Conservation (phyloP, 2,888 invertebrate genomes). For the Drosophila aldrichi region DNA sequence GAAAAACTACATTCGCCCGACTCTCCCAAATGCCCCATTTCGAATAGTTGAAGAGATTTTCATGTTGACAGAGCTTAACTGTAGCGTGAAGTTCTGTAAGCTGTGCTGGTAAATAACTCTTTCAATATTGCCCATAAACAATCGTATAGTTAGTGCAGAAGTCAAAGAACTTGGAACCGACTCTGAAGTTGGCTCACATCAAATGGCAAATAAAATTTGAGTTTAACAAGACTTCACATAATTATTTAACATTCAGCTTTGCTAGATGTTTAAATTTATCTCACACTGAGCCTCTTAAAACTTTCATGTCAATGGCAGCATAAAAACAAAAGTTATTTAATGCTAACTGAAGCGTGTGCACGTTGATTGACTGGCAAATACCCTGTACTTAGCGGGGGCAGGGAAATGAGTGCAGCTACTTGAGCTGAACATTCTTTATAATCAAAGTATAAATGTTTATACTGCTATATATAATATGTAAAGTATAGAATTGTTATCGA, state of each 20-base stretch:
- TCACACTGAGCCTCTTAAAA: neutral
- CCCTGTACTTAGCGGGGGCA: neutral
- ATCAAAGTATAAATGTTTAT: neutral
- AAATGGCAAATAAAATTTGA: neutral
- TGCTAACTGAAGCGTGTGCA: too few relatives aligned
- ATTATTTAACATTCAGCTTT: slow-evolving; percentile 1
- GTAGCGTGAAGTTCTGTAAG: too few relatives aligned
- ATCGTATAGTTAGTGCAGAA: neutral
- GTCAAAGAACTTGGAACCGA: neutral
- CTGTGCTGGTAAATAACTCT: neutral
- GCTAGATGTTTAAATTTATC: slow-evolving; percentile 1
- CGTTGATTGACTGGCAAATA: neutral
- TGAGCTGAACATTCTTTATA: neutral
- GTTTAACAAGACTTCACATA: neutral
- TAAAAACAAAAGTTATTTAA: slow-evolving; percentile 11
- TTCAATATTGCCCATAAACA: neutral
- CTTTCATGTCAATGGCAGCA: slow-evolving; percentile 6
- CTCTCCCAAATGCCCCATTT: neutral
- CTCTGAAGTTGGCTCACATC: neutral
- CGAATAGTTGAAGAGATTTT: neutral
- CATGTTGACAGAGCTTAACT: too few relatives aligned
- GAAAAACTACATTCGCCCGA: slow-evolving; percentile 16
- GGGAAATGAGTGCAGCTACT: too few relatives aligned
- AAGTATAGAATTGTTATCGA: neutral
- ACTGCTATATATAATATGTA: neutral